Base-by-base conservation (phyloP, 2,888 invertebrate species). In the Sinhomidia bicolor region DNA sequence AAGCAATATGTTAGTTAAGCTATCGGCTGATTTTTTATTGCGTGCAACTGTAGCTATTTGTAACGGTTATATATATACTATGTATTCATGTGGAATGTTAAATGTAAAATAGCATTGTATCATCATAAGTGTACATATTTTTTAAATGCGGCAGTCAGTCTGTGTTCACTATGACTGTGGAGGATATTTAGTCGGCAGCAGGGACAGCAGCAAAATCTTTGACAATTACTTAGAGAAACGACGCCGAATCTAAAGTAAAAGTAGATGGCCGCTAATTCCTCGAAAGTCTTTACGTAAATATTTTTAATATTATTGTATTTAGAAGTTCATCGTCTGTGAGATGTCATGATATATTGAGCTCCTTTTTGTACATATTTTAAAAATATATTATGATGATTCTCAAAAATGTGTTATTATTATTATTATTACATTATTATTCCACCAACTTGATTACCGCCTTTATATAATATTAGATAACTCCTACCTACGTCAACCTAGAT, bases 131-230 rank as follows among this genome's bases (percentile, higher is more conserved):
- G 78, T 78, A 78, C 14, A 78, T 78, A 80, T 79, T 57, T 60
- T 80, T 57, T 14, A 20, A 78, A 57, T 54, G 80, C 65, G 89
- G 89, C 89, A 89, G 89, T 85, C 84, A 89, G 89, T 89, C 89
- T 89, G 89, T 89, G 89, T 89, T 89, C 89, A 89, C 84, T 85
- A 74, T 85, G 89, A 89, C 89, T 89, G 89, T 89, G 85, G 80
- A 85, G 89, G 85, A 85, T 62, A 44, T 29, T 60, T n/a, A 76
- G 79, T 62, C 26, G 81, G 87, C 87, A 83, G 83, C 83, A 81
- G 32, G 29, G 51, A 6, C 2, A 78, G 47, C 36, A 36, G 54
- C 54, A 20, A 17, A 12, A 44, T 47, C 4, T 17, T 17, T 10
- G 17, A 17, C 47, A 17, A 44, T 12, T 12, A 1, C 32, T 5